These are phyloP conservation scores for Masticophis lateralis DNA, from an alignment of 2,797 vertebrate species.

Conservation along the genomic window DNA sequence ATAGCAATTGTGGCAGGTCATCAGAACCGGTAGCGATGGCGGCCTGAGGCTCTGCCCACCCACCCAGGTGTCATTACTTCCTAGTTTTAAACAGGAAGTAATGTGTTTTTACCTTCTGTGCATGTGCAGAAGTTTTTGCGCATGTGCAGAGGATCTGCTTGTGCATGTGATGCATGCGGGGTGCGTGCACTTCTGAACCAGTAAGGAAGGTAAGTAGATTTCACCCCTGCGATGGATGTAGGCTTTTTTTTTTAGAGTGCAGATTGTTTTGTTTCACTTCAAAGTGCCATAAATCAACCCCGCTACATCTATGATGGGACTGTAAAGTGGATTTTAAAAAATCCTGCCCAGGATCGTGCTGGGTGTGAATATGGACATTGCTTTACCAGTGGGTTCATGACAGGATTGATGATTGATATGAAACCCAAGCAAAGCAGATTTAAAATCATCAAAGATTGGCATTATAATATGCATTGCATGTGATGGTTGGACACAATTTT, in stretches of 20 bases:
- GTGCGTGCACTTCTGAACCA: too few relatives aligned
- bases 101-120: too few relatives aligned
- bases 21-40: too few relatives aligned
- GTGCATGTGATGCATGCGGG: too few relatives aligned
- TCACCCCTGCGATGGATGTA: not conserved
- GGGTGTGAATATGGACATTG: not conserved
- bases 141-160: too few relatives aligned
- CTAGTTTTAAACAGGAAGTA: too few relatives aligned
- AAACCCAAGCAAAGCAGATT: not conserved
- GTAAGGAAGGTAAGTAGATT: too few relatives aligned
- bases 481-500: not conserved
- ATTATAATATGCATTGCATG: not conserved
- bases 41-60: too few relatives aligned
- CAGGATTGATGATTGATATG: not conserved
- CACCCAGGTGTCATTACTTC: too few relatives aligned
- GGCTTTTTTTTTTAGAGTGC: not conserved
- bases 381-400: not conserved
- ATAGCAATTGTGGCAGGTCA: too few relatives aligned
- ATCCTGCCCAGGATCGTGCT: not conserved
- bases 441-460: not conserved
- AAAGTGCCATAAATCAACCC: too few relatives aligned
- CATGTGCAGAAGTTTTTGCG: too few relatives aligned
- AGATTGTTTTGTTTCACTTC: not conserved
- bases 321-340: not conserved
- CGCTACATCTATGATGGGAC: not conserved